Percentiles rank a stretch among this genome's conserved stretches.
Conservation (phyloP, 2,797 vertebrate species). For the Myotis planiceps region DNA sequence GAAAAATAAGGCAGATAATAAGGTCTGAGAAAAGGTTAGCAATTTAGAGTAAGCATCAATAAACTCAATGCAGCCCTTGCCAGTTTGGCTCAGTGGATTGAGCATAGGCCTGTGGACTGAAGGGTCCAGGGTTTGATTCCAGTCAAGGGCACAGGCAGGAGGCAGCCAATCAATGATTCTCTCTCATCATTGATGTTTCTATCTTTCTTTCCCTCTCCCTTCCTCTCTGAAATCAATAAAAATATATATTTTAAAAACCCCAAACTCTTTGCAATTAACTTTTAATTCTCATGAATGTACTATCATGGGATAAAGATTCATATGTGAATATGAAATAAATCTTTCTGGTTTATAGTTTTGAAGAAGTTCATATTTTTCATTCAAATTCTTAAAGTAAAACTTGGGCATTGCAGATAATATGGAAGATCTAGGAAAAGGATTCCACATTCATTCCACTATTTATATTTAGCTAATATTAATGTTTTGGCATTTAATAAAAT, state of each 20-base stretch:
- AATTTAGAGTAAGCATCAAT: slow-evolving; percentile 51
- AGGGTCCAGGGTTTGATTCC: too few species aligned
- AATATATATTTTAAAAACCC: too few species aligned
- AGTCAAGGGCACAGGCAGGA: too few species aligned
- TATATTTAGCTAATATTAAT: slow-evolving; percentile 1
- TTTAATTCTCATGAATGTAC: slow-evolving; percentile 11
- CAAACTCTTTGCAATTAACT: too few species aligned
- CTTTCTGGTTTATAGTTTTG: slow-evolving; percentile 42
- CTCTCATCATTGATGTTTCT: too few species aligned
- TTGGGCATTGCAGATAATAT: background rate
- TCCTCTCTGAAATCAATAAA: too few species aligned
- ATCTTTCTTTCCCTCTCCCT: too few species aligned
- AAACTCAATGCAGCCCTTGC: background rate
- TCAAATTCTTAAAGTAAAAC: slow-evolving; percentile 33
- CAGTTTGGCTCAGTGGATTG: too few species aligned
- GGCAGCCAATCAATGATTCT: too few species aligned
- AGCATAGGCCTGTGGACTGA: too few species aligned
- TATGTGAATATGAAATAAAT: slow-evolving; percentile 22
- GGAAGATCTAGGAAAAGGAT: background rate
- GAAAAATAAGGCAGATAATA: background rate
- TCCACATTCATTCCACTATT: background rate
- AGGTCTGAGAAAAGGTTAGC: slow-evolving; percentile 9
- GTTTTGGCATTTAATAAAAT: background rate
- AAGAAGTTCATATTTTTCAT: slow-evolving; percentile 38
- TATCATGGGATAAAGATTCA: slow-evolving; percentile 17